Base-by-base conservation (phyloP, 1,140 invertebrate genomes). In the Mamestra configurata region DNA sequence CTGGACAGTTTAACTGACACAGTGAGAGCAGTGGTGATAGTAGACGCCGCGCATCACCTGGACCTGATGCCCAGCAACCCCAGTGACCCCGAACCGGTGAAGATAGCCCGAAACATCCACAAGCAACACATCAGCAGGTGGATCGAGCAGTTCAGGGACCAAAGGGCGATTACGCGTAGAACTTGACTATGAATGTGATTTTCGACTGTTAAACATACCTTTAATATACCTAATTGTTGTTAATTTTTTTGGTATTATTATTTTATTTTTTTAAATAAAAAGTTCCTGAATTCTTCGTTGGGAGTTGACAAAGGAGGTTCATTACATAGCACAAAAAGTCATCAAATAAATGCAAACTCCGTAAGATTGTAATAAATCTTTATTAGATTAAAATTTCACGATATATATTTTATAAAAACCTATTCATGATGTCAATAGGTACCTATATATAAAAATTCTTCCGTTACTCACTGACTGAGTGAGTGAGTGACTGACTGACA, bases 1-100 rank as follows among this genome's bases (percentile, higher is more conserved):
- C 86, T 98, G 22, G 95, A 96, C 82, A 97, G 97, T 71, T 88
- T 98, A 1, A 97, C 97, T 31, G 92, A 95, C 5, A 95, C 96
- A 10, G 95, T 98, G 0, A 88, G 96, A 3, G 96, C 98, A 3
- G 95, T 99, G 1, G 95, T 98, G 15, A 98, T 99, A 72, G 96
- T 97, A 3, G 97, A 98, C 92, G 98, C 97, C 0, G 99, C 98
- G 8, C 99, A 99, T 95, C 99, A 99, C 92, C 95, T 99, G 35
- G 99, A 99, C 92, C 96, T 99, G 18, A 96, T 99, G 86, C 95
- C 95, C 0, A 93, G 96, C 3, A 96, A 98, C 93, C 92, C 95
- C 0, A 88, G 94, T 10, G 98, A 99, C 94, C 97, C 98, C 0
- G 83, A 89, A 1, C 96, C 96, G 18, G 98, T 99, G 0, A 95